Evolutionary conservation across 2,888 invertebrate genomes (phyloP), one percentile per base, ranked within the genome.

Genomic region (Tipula confusa): DNA sequence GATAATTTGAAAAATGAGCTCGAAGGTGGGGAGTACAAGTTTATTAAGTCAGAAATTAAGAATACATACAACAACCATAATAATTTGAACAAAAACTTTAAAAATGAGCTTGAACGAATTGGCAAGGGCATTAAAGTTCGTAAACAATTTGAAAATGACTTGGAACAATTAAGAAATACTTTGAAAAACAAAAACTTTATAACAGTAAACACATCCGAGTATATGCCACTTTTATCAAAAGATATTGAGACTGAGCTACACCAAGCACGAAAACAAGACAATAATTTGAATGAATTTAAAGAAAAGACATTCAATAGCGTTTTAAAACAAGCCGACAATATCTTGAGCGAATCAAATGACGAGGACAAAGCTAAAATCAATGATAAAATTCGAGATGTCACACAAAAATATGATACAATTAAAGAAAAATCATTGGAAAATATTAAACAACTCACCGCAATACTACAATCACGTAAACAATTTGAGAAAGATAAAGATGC

Each of bases 161-260:
- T 97, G 29, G 95, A 96, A 84, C 94, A 93, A 87, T 94, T 95
- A 0, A 93, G 93, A 86, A 92, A 93, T 33, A 97, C 97, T 96
- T 90, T 98, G 0, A 94, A 94, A 87, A 90, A 93, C 0, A 95
- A 95, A 88, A 91, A 93, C 82, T 92, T 93, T 36, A 95, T 96
- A 86, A 91, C 96, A 15, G 93, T 94, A 85, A 95, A 95, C 86
- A 84, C 88, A 31, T 94, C 94, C 24, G 94, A 94, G 0, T 94
- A 95, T 86, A 91, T 95, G 82, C 96, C 97, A 1, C 88, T 98
- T n/a, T 93, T 94, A 88, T 93, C 96, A 0, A 89, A 92, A 13
- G 95, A 95, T 87, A 94, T 97, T n/a, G 96, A 97, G 87, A 94
- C 94, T 87, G 95, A 96, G 87, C 93, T 96, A 36, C 91, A 92